A percentile compares a stretch with the other conserved stretches of the same genome.
These are phyloP conservation scores for Hemithea aestivaria DNA, from an alignment of 2,888 invertebrate genomes.

Conservation along the genomic window DNA sequence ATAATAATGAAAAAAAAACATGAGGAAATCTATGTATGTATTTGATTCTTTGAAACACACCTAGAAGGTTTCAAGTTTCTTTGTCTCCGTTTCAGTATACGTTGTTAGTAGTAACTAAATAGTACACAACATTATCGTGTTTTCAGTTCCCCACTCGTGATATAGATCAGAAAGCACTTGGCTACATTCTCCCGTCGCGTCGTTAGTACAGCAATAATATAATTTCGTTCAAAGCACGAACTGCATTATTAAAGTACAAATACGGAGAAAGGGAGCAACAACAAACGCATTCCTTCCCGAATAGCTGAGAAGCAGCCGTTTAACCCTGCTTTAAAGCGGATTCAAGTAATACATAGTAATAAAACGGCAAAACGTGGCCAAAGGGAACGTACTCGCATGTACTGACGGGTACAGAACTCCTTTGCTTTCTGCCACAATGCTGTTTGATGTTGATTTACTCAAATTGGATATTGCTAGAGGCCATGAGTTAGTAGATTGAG, in stretches of 20 bases:
- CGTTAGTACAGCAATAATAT: neutral
- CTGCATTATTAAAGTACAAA: slow-evolving; percentile 2
- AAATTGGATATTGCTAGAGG: neutral
- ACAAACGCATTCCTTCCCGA: slow-evolving; percentile 15
- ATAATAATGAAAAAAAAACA: too few relatives aligned
- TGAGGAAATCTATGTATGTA: too few relatives aligned
- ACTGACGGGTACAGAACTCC: slow-evolving; percentile 8
- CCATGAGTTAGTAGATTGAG: too few relatives aligned
- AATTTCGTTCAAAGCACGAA: neutral
- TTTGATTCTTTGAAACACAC: too few relatives aligned
- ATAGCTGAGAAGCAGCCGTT: slow-evolving; percentile 29
- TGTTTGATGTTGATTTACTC: neutral
- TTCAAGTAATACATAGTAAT: slow-evolving; percentile 39
- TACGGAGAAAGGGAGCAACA: slow-evolving; percentile 6
- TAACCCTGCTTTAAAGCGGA: slow-evolving; percentile 30
- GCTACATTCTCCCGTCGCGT: too few relatives aligned
- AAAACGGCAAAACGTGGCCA: slow-evolving; percentile 35
- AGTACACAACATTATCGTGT: too few relatives aligned
- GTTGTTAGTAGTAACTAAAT: too few relatives aligned
- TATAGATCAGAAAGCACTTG: too few relatives aligned
- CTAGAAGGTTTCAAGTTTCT: too few relatives aligned
- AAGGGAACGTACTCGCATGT: slow-evolving; percentile 31
- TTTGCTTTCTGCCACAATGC: neutral
- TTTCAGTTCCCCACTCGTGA: too few relatives aligned
- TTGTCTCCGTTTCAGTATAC: too few relatives aligned